Evolutionary conservation across 2,888 invertebrate species (phyloP), one percentile per base, ranked within the genome.

Genomic region (Philonicus albiceps): DNA sequence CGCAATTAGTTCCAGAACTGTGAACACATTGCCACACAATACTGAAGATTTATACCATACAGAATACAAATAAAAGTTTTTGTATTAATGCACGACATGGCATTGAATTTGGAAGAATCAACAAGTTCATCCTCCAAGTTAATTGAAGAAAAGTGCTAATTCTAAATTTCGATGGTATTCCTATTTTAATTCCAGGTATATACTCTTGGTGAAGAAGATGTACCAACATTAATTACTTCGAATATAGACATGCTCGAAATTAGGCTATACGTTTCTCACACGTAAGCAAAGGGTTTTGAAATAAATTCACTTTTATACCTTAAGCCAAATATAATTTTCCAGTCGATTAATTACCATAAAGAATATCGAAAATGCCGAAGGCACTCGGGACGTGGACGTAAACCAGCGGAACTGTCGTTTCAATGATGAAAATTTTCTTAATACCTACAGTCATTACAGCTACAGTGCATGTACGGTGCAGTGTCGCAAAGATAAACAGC

Each of bases 401-500:
- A 90, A 93, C 8, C 95, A 96, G 90, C 93, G 96, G 8, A 94
- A 95, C 76, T 96, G 96, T 89, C 94, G 95, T 11, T 96, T 96
- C 90, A 93, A 93, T 74, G 92, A 95, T 86, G 96, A 96, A 91
- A 95, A 95, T 85, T 90, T 90, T 73, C 92, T 94, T 11, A 93
- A 94, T 34, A 93, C 95, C 0, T 95, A 95, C 90, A 93, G 93
- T 0, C 93, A 93, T 87, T 96, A 96, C 90, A 96, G 96, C 74
- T 96, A 95, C 90, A 95, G 95, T 89, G 95, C 95, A 0, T 96
- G 96, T 89, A 94, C 94, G 0, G 94, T 96, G 0, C 94, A 95
- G 86, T 96, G 96, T 89, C 93, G 96, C 75, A 95, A 95, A 90
- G 92, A 93, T 87, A 94, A 94, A 0, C 95, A 96, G 89, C 89